Base-by-base conservation (phyloP, 2,113 vertebrate genomes). In the Phoxinus phoxinus region DNA sequence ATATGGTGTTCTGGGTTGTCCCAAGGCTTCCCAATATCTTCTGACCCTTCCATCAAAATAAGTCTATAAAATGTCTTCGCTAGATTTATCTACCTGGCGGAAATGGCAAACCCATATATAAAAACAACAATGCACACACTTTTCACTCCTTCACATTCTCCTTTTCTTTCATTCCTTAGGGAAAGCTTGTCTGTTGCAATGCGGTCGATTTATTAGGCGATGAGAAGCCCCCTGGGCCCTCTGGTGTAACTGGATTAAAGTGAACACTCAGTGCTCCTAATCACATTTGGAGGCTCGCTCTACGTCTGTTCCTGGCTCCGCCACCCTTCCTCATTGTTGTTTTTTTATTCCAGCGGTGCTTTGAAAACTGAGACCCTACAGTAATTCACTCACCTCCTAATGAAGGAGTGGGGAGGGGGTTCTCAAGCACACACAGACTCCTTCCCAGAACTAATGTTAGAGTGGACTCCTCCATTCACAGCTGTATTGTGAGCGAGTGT, bases 241-340 rank as follows among this genome's bases (percentile, higher is more conserved):
- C 51, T 41, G 59, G 44, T 73, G 81, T 93, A 93, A 94, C 87
- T 73, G 90, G 90, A 94, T 94, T 92, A 92, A 41, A 85, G 74
- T 32, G 74, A 92, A 90, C 91, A 87, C 88, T 91, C 86, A 81
- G 90, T 85, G 86, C 84, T 86, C 51, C 81, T 92, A 92, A 94
- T 93, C 87, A 88, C 73, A 92, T 93, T 93, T 87, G 19, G 51
- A 79, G 71, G 80, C 88, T 85, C 75, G 79, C 85, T 89, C 84
- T 25, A 65, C 84, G 30, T 88, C 91, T 91, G 90, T 86, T 91
- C 84, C 89, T 85, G 87, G 67, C 61, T 81, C 81, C 35, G 7
- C 69, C 67, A 17, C 86, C 75, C 81, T 73, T 59, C 58, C 25
- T 15, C 4, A 2, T 19, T 21, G 21, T 48, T 73, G 3, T 58